phyloP scores from a whole-genome alignment of 2,888 invertebrate genomes.

The Acleris emargana region DNA sequence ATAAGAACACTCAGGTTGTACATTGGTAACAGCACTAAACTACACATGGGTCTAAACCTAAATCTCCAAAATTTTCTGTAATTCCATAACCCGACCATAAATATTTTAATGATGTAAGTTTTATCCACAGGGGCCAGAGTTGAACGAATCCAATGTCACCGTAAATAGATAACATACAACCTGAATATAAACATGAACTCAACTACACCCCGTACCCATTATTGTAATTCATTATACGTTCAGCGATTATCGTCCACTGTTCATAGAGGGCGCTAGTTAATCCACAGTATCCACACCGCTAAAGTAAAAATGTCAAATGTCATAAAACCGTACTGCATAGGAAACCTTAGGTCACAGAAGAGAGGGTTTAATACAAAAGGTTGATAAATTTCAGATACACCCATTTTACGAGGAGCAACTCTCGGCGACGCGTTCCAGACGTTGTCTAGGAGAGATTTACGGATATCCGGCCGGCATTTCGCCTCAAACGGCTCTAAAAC shows the following conservation, averaged over 20 bases:
- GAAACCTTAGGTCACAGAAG: too few species aligned
- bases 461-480: slow-evolving; percentile 48
- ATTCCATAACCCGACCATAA: too few species aligned
- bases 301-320: too few species aligned
- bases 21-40: too few species aligned
- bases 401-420: slow-evolving; percentile 5
- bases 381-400: too few species aligned
- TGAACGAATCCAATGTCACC: slow-evolving; percentile 19
- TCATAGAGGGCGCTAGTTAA: slow-evolving; percentile 29
- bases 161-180: slow-evolving; percentile 24
- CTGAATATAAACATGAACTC: slow-evolving; percentile 26
- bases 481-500: slow-evolving; percentile 36
- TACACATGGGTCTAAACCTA: too few species aligned
- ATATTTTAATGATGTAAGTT: neutral
- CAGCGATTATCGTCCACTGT: slow-evolving; percentile 13
- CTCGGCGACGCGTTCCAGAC: slow-evolving; percentile 38
- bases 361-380: too few species aligned
- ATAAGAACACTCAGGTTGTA: too few species aligned
- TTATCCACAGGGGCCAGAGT: neutral
- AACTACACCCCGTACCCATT: slow-evolving; percentile 1
- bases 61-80: too few species aligned
- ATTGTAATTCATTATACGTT: slow-evolving; percentile 19
- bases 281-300: slow-evolving; percentile 8
- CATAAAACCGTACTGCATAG: too few species aligned
- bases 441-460: slow-evolving; percentile 42